Conservation (phyloP, 2,113 vertebrate species). For the Agelaius tricolor region DNA sequence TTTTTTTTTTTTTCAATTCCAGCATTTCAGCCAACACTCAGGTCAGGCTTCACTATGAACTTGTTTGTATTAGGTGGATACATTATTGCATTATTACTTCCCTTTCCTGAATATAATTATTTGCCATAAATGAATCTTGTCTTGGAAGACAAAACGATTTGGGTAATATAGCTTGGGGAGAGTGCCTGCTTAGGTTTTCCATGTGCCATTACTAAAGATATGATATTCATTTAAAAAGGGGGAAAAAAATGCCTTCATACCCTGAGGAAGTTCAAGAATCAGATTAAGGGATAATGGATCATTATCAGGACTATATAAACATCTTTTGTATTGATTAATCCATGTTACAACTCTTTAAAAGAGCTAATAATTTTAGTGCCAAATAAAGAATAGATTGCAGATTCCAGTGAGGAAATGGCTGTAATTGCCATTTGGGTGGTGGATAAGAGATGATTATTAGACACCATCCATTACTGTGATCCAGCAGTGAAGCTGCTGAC, state of each 20-base stretch:
- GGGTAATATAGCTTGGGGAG: not conserved
- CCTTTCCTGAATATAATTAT: constrained; percentile 42
- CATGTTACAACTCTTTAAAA: constrained; percentile 48
- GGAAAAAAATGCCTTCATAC: not conserved
- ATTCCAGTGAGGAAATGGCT: constrained; percentile 58
- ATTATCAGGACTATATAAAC: constrained; percentile 63
- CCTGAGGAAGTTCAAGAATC: constrained; percentile 49
- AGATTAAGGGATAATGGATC: constrained; percentile 64
- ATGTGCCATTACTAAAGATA: constrained; percentile 45
- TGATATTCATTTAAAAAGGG: constrained; percentile 30
- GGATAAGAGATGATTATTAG: not conserved
- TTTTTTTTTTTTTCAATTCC: not conserved
- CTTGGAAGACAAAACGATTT: constrained; percentile 26
- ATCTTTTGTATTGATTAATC: constrained; percentile 70
- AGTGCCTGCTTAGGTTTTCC: constrained; percentile 39
- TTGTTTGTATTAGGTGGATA: constrained; percentile 26
- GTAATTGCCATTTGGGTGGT: constrained; percentile 22
- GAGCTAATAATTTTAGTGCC: constrained; percentile 65
- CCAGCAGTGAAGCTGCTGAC: not conserved
- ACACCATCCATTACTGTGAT: not conserved
- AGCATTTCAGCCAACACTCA: not conserved
- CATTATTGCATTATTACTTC: constrained; percentile 15
- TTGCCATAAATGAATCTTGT: constrained; percentile 36
- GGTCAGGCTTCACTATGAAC: not conserved
- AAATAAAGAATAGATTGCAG: constrained; percentile 52